Evolutionary conservation across 2,888 invertebrate genomes (phyloP).

Genomic region (Eristalis arbustorum): DNA sequence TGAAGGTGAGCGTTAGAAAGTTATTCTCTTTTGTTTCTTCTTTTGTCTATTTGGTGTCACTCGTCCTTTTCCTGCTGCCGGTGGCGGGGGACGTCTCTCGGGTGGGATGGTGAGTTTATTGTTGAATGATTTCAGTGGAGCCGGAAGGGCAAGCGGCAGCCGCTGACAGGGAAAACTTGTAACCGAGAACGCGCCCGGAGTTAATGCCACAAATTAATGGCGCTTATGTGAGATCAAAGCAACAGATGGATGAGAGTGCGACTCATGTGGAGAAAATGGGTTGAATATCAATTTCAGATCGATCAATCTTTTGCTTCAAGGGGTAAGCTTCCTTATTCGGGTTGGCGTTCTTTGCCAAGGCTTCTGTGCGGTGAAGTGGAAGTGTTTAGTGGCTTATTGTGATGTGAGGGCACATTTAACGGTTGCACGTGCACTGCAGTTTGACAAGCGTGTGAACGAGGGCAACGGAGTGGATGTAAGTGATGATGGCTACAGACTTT

Average conservation of each 20-base stretch:
- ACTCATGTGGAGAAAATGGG: background rate
- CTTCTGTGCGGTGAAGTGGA: background rate
- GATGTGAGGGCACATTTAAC: background rate
- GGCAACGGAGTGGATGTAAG: too few species aligned
- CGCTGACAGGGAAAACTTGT: conserved; percentile 31
- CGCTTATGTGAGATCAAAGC: conserved; percentile 49
- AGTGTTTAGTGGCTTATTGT: background rate
- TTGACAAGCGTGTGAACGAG: too few species aligned
- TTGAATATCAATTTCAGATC: conserved; percentile 43
- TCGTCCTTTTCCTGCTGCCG: conserved; percentile 4
- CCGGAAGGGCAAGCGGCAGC: background rate
- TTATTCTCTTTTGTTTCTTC: background rate
- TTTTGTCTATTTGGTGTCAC: background rate
- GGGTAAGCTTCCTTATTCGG: background rate
- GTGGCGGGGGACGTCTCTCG: conserved; percentile 12
- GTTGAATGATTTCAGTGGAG: conserved; percentile 17
- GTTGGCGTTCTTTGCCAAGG: background rate
- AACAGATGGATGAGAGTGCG: conserved; percentile 24
- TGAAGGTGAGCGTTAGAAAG: conserved; percentile 84
- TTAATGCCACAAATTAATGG: conserved; percentile 54
- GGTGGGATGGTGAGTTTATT: conserved; percentile 43
- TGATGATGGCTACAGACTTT: too few species aligned
- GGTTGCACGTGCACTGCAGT: background rate
- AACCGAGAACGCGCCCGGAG: background rate
- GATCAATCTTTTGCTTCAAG: background rate